These are phyloP conservation scores for Eurosta solidaginis DNA, from an alignment of 1,140 invertebrate genomes.

Conservation along the genomic window DNA sequence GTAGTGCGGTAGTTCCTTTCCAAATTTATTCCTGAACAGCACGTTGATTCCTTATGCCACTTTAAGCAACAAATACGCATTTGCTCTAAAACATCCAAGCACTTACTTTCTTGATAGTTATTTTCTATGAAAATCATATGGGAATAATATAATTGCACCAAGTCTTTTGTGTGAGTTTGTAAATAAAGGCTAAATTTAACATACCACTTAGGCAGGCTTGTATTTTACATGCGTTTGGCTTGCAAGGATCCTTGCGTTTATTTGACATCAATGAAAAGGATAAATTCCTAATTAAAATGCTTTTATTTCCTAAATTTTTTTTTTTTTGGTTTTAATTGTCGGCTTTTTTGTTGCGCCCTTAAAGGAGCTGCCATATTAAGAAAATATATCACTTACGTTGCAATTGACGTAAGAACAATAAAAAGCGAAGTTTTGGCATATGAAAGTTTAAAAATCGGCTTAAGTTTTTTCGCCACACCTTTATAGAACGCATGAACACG, in stretches of 20 bases:
- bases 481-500: no score
- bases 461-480: no score
- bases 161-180: not conserved
- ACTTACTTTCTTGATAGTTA: slow-evolving; percentile 69
- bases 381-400: no score
- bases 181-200: slow-evolving; percentile 41
- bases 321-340: not conserved
- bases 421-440: no score
- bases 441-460: no score
- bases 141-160: slow-evolving; percentile 22
- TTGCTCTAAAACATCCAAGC: slow-evolving; percentile 66
- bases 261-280: slow-evolving; percentile 42
- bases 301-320: slow-evolving; percentile 12
- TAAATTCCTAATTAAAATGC: not conserved
- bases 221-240: slow-evolving; percentile 74
- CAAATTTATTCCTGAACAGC: slow-evolving; percentile 70
- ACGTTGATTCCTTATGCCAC: slow-evolving; percentile 64
- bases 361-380: not conserved
- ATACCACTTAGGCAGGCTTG: slow-evolving; percentile 77
- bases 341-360: not conserved
- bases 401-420: no score
- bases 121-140: slow-evolving; percentile 63
- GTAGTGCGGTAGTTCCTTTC: slow-evolving; percentile 61
- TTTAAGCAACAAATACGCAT: slow-evolving; percentile 70
- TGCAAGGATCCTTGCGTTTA: slow-evolving; percentile 71